Base-by-base conservation (phyloP, 2,797 vertebrate species). In the Phylloscopus collybita region DNA sequence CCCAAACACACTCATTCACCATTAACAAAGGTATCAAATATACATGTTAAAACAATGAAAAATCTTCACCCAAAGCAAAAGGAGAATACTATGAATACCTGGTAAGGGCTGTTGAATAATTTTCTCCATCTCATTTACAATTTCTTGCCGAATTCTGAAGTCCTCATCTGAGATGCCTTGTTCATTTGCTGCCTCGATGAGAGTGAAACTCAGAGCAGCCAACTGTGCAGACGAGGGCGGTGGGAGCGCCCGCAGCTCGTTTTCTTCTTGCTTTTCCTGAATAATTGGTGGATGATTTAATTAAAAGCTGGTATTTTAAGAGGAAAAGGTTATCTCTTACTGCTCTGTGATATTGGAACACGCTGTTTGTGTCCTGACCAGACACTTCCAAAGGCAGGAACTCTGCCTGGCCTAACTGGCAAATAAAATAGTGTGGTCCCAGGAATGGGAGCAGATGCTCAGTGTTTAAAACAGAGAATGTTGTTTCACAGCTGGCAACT, bases 201-300 rank as follows among this genome's bases (percentile, higher is more conserved):
- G 98, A 5, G 98, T 98, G 7, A 97, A 93, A 79, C 99, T 98
- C 97, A 99, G 97, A 20, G 99, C 99, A 97, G 94, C 96, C 95
- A 99, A 82, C 97, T 99, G 99, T 64, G 98, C 98, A 16, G 98
- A 76, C 4, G 98, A 98, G 53, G 99, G 98, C 3, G 98, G 97
- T 7, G 98, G 98, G 65, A 99, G 98, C 14, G 98, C 98, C 18
- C 99, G 98, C 93, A 99, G 97, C 95, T 99, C 99, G 27, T 99
- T 99, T 97, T 99, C 99, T 96, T 99, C 99, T 92, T 99, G 99
- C 95, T 99, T 99, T 95, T 99, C 99, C 99, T 99, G 74, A 86
- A 62, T 49, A 96, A 92, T 92, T 83, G 30, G 82, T 67, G 57
- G 32, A 84, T 56, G 13, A 75, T 29, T 84, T 19, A 86, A 81